Conservation (phyloP, 2,888 invertebrate species). For the Amiota communis region DNA sequence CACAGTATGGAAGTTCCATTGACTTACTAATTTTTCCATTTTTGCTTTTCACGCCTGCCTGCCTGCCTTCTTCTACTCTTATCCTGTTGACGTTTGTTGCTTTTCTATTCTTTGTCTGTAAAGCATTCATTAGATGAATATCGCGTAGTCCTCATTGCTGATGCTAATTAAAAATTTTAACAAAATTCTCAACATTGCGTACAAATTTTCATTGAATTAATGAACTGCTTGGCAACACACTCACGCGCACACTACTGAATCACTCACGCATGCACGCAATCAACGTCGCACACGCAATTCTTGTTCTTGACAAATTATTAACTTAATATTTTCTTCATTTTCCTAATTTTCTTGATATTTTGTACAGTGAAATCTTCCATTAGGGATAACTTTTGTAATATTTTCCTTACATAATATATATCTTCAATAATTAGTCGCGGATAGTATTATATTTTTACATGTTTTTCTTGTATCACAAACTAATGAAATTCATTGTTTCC, state of each 20-base stretch:
- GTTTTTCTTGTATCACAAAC: too few species aligned
- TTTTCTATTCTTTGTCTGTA: too few species aligned
- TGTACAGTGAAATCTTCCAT: too few species aligned
- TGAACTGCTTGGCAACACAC: slow-evolving; percentile 6
- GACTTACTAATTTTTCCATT: not conserved
- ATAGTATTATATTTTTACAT: too few species aligned
- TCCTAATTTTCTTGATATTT: too few species aligned
- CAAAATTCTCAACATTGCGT: slow-evolving; percentile 3
- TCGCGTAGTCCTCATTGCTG: not conserved
- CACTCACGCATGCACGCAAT: slow-evolving; percentile 1
- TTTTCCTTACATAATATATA: too few species aligned
- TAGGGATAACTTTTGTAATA: too few species aligned
- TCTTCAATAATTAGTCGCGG: too few species aligned
- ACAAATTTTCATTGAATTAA: slow-evolving; percentile 15
- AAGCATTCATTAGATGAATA: too few species aligned
- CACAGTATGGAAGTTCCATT: too few species aligned
- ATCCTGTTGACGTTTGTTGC: not conserved
- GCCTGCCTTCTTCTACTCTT: not conserved
- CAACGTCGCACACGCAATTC: not conserved
- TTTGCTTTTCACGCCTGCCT: not conserved
- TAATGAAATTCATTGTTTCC: too few species aligned
- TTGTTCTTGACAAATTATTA: not conserved
- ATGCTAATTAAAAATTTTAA: slow-evolving; percentile 23
- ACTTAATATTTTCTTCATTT: not conserved
- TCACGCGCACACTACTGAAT: not conserved